Conservation (phyloP, 2,113 vertebrate species). For the Gallinago media region DNA sequence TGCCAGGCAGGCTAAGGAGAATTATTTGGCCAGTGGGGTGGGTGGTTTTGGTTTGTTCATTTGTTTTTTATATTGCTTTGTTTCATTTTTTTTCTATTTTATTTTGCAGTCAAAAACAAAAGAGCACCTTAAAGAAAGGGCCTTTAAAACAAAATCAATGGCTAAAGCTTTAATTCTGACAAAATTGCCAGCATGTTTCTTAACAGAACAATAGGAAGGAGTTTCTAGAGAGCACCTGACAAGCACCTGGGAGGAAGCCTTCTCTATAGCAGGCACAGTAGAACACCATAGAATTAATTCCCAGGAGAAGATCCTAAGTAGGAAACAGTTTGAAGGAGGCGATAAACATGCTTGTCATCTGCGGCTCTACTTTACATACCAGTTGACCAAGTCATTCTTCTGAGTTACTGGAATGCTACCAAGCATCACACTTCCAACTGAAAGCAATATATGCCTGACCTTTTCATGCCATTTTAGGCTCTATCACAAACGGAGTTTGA, state of each 20-base stretch:
- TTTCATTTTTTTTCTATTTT: background rate
- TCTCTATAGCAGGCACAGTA: background rate
- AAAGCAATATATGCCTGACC: background rate
- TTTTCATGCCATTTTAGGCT: background rate
- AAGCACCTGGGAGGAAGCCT: background rate
- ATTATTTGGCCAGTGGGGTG: background rate
- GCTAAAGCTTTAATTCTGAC: background rate
- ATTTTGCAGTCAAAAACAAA: background rate
- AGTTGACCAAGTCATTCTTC: background rate
- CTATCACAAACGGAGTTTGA: background rate
- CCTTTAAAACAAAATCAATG: background rate
- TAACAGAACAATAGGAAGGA: background rate
- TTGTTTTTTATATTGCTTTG: background rate
- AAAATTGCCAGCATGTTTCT: background rate
- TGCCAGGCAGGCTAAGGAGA: background rate
- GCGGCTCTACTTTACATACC: background rate
- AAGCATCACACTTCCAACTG: background rate
- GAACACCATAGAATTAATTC: background rate
- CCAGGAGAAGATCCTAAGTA: background rate
- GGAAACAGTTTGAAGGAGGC: background rate
- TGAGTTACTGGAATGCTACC: background rate
- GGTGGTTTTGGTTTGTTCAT: background rate
- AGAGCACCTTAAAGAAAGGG: background rate
- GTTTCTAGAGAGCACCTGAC: background rate
- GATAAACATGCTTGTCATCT: background rate